A percentile compares a stretch with the other conserved stretches of the same genome.
Evolutionary conservation across 2,113 vertebrate genomes (phyloP).

Genomic region (Dicaeum eximium): DNA sequence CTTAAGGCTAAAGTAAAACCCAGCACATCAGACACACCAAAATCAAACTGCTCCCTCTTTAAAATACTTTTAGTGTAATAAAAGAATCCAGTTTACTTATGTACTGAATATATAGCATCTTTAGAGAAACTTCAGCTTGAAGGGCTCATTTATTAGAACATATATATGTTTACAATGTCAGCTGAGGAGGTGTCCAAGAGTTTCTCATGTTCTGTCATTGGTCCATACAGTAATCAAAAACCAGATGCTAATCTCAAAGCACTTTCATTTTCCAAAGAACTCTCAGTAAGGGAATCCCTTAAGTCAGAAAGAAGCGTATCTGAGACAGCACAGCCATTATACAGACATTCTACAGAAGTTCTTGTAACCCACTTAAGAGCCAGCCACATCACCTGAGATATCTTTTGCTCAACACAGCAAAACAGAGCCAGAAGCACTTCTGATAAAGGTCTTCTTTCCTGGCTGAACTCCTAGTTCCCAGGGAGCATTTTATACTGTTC

Average conservation of each 20-base stretch:
- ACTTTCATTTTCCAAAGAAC: not conserved
- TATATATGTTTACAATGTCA: not conserved
- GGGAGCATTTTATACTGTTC: not conserved
- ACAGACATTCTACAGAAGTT: not conserved
- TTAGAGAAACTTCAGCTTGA: not conserved
- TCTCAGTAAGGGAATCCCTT: not conserved
- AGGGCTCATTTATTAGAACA: not conserved
- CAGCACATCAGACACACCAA: not conserved
- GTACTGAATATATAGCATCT: not conserved
- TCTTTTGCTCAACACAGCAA: not conserved
- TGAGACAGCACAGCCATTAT: not conserved
- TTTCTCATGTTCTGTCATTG: not conserved
- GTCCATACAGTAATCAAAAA: not conserved
- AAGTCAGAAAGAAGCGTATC: not conserved
- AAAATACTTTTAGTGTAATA: not conserved
- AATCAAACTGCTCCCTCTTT: not conserved
- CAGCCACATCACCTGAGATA: not conserved
- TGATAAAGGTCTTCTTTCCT: not conserved
- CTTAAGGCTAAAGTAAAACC: not conserved
- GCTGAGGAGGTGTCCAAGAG: not conserved
- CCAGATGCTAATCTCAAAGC: not conserved
- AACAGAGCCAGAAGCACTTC: not conserved
- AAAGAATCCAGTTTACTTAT: not conserved
- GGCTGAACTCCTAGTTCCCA: not conserved
- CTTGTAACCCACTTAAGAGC: not conserved